Conservation (phyloP, 2,888 invertebrate species). For the Pandemis corylana region DNA sequence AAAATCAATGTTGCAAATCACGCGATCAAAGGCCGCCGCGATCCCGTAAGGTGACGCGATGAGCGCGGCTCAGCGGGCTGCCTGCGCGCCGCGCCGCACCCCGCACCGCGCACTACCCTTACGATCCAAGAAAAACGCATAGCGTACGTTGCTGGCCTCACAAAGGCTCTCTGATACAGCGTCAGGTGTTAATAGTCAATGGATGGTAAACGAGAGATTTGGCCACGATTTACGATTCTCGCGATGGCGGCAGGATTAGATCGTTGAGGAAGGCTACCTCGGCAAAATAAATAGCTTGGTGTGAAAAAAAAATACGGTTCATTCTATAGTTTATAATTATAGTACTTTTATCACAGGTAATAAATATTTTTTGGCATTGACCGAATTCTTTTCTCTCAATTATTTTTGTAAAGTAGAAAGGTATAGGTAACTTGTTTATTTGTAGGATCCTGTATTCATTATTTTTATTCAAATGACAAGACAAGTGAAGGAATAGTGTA, state of each 20-base stretch:
- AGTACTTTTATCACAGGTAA: background rate
- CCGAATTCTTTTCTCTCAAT: too few species aligned
- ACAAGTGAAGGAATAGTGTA: too few species aligned
- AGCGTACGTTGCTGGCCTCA: background rate
- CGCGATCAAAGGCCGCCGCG: slow-evolving; percentile 8
- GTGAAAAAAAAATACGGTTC: background rate
- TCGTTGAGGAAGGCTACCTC: background rate
- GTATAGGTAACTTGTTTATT: too few species aligned
- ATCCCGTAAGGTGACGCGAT: slow-evolving; percentile 19
- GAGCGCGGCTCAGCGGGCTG: slow-evolving; percentile 22
- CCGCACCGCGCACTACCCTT: background rate
- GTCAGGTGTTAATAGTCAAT: background rate
- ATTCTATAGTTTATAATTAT: background rate
- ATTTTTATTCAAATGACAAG: too few species aligned
- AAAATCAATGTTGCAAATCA: slow-evolving; percentile 18
- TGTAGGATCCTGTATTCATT: too few species aligned
- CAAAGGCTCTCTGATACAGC: background rate
- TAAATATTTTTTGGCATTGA: too few species aligned
- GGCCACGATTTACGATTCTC: background rate
- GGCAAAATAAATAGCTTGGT: background rate
- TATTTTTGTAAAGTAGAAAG: too few species aligned
- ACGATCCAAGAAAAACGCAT: background rate
- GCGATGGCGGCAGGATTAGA: background rate
- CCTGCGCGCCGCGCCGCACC: background rate
- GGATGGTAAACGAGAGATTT: background rate